Base-by-base conservation (phyloP, 2,113 vertebrate genomes). In the Dasyprocta punctata region DNA sequence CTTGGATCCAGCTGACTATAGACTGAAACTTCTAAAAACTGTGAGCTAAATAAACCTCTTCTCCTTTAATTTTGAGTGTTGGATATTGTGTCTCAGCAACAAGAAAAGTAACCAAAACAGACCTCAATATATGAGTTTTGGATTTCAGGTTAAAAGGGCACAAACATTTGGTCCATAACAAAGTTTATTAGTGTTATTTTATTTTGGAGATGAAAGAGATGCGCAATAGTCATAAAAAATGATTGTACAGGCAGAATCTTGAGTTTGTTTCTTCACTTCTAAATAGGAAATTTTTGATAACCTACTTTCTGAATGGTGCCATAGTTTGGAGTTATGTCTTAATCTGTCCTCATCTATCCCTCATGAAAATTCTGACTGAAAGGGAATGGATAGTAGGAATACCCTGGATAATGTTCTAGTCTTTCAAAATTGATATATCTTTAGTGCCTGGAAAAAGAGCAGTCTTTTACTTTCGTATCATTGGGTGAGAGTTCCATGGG, bases 311-410 rank as follows among this genome's bases (percentile, higher is more conserved):
- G 4, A 94, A 16, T 44, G 58, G 13, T 83, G 17, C 6, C 6
- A 22, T 28, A 83, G 11, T 80, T 7, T 92, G n/a, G 9, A 97
- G 19, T 2, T 73, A 33, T 4, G 22, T 85, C 8, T 52, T 16
- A 65, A 3, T 87, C 41, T 60, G 20, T 44, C 17, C 8, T 91
- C 8, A 22, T 33, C 5, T 26, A 9, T 0, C 28, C 2, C 19
- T 91, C 86, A 90, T 38, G 63, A 86, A 94, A 91, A 71, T 92
- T 4, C 12, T 67, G 26, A 41, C 11, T 93, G n/a, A 78, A 94
- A 83, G 9, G 17, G 7, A 92, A 78, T 24, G 33, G 9, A 82
- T 73, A 11, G 12, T 22, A 49, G 26, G 16, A 13, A 20, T 33
- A 67, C 86, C 28, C 24, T 41, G 44, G n/a, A 54, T 58, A 38